Conservation (phyloP, 1,140 invertebrate genomes). For the Zaprionus taronus region DNA sequence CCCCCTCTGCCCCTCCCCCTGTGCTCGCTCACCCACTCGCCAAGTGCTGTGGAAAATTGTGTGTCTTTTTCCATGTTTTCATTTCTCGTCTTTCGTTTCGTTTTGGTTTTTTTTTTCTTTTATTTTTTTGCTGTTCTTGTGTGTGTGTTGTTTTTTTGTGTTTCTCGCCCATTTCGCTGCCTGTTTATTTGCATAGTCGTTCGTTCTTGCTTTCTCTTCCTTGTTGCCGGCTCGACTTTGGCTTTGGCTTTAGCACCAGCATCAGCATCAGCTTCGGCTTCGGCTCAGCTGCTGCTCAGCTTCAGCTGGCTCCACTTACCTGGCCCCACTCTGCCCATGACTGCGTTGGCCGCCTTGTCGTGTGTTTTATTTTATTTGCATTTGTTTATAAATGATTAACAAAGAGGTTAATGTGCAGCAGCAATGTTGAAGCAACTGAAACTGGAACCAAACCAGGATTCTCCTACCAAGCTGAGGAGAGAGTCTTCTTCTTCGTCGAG, state of each 20-base stretch:
- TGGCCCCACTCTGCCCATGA: slow-evolving; percentile 4
- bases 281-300: slow-evolving; percentile 25
- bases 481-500: neutral
- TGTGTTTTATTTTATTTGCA: slow-evolving; percentile 80
- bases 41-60: slow-evolving; percentile 16
- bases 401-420: slow-evolving; percentile 79
- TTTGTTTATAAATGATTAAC: slow-evolving; percentile 83
- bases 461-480: neutral
- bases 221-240: slow-evolving; percentile 10
- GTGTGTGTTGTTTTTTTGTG: slow-evolving; percentile 24
- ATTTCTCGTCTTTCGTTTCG: slow-evolving; percentile 10
- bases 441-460: slow-evolving; percentile 56
- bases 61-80: slow-evolving; percentile 24
- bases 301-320: slow-evolving; percentile 25
- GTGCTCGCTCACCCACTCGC: neutral
- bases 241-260: slow-evolving; percentile 2
- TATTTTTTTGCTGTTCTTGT: slow-evolving; percentile 11
- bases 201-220: slow-evolving; percentile 11
- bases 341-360: slow-evolving; percentile 12
- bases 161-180: slow-evolving; percentile 61
- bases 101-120: neutral
- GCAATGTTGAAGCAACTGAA: slow-evolving; percentile 8
- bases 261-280: slow-evolving; percentile 13
- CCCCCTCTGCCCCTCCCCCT: neutral
- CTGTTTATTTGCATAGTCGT: slow-evolving; percentile 75